Evolutionary conservation across 2,888 invertebrate species (phyloP).

Genomic region (Drosophila percnosoma): DNA sequence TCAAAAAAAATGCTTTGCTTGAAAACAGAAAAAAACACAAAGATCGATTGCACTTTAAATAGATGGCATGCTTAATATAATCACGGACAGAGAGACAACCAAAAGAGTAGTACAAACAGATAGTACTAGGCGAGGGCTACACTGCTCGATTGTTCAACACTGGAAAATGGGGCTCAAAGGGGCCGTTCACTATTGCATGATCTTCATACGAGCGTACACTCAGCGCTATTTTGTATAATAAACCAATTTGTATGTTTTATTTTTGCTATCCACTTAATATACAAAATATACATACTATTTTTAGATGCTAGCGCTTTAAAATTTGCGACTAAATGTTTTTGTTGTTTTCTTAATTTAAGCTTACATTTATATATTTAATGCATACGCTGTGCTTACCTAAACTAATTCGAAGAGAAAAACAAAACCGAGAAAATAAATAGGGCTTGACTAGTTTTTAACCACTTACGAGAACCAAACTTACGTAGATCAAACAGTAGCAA

Average conservation of each 20-base stretch:
- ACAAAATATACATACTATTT: conserved; percentile 37
- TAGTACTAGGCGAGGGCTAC: not conserved
- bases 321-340: conserved; percentile 57
- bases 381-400: conserved; percentile 35
- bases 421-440: conserved; percentile 30
- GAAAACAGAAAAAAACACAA: conserved; percentile 20
- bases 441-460: conserved; percentile 48
- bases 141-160: conserved; percentile 12
- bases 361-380: conserved; percentile 47
- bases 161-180: conserved; percentile 1
- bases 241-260: conserved; percentile 28
- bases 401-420: not conserved
- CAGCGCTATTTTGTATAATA: conserved; percentile 27
- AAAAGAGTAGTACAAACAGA: conserved; percentile 2
- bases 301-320: conserved; percentile 46
- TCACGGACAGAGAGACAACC: not conserved
- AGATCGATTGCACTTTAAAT: conserved; percentile 24
- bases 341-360: conserved; percentile 61
- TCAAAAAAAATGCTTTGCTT: conserved; percentile 45
- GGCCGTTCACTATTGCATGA: conserved; percentile 7
- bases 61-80: not conserved
- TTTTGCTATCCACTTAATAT: conserved; percentile 40
- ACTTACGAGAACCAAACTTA: conserved; percentile 13
- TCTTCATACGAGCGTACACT: conserved; percentile 3
- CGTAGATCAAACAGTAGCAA: conserved; percentile 24